Evolutionary conservation across 2,797 vertebrate species (phyloP).

Genomic region (Sciaenops ocellatus): DNA sequence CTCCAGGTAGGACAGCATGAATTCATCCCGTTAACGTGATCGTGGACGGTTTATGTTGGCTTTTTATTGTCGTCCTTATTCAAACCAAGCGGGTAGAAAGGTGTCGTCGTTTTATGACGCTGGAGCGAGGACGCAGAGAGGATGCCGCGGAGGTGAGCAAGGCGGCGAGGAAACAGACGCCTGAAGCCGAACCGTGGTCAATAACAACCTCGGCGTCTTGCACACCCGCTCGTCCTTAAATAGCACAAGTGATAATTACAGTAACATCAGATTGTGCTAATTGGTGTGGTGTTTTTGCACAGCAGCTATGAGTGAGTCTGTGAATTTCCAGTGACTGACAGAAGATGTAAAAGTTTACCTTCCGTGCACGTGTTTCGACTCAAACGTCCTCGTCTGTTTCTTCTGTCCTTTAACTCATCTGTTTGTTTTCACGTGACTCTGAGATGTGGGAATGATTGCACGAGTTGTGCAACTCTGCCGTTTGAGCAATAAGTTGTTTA

Average conservation of each 20-base stretch:
- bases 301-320: constrained; percentile 26
- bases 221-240: constrained; percentile 33
- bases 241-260: constrained; percentile 57
- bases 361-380: neutral
- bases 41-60: neutral
- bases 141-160: neutral
- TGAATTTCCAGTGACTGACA: constrained; percentile 17
- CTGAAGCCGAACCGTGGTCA: neutral
- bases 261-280: constrained; percentile 43
- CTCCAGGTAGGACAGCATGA: constrained; percentile 85
- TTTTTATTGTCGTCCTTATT: constrained; percentile 36
- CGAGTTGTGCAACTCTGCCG: too few relatives aligned
- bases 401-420: too few relatives aligned
- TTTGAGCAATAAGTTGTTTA: too few relatives aligned
- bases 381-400: neutral
- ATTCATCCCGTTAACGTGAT: neutral
- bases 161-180: neutral
- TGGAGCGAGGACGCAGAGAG: neutral
- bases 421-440: neutral
- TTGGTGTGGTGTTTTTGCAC: constrained; percentile 32
- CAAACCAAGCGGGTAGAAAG: constrained; percentile 4
- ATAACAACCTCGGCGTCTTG: neutral
- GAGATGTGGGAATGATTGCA: neutral
- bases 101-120: constrained; percentile 27
- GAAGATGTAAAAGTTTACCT: neutral